These are phyloP conservation scores for Heliconius cydno DNA, from an alignment of 2,888 invertebrate genomes.

Conservation along the genomic window DNA sequence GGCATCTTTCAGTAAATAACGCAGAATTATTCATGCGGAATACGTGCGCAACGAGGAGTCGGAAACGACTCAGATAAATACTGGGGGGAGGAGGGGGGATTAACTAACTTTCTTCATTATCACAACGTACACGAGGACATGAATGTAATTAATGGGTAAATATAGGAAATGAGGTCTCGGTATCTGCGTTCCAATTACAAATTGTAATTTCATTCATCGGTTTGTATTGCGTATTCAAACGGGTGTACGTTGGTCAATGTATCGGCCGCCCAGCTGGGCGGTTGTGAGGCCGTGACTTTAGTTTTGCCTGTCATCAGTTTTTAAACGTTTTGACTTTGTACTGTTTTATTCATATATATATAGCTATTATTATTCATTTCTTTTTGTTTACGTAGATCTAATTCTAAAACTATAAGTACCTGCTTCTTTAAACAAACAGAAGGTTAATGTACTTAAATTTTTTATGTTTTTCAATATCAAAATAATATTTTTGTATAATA, in stretches of 20 bases:
- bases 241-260: conserved; percentile 27
- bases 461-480: too few relatives aligned
- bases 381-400: too few relatives aligned
- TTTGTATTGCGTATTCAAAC: conserved; percentile 21
- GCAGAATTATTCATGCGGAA: conserved; percentile 59
- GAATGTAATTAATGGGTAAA: conserved; percentile 43
- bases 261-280: conserved; percentile 16
- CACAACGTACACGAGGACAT: conserved; percentile 38
- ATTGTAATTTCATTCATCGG: conserved; percentile 38
- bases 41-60: conserved; percentile 48
- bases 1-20: conserved; percentile 47
- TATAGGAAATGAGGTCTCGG: conserved; percentile 40
- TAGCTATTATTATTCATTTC: not conserved
- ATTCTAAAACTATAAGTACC: too few relatives aligned
- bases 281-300: conserved; percentile 6
- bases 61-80: conserved; percentile 51
- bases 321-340: not conserved
- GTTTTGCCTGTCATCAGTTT: not conserved
- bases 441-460: too few relatives aligned
- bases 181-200: conserved; percentile 39
- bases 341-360: too few relatives aligned
- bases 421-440: too few relatives aligned
- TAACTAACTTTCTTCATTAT: conserved; percentile 42
- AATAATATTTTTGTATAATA: too few relatives aligned
- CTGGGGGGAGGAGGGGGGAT: conserved; percentile 28